These are phyloP conservation scores for Cyclina sinensis DNA, from an alignment of 1,140 invertebrate species.

Conservation along the genomic window DNA sequence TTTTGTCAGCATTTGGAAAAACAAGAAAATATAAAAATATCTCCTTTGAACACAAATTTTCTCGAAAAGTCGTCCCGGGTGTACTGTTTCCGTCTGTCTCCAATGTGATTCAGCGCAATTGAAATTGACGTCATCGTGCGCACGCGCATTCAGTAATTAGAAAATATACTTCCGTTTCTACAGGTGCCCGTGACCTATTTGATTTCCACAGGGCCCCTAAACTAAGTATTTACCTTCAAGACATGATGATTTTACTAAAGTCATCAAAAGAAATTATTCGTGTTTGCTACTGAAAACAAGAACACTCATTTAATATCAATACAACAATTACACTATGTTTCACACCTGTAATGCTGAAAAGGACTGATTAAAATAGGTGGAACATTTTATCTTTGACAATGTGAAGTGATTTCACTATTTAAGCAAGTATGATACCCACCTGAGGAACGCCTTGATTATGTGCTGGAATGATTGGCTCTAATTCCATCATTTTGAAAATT, in stretches of 20 bases:
- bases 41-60: conserved; percentile 19
- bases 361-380: too few relatives aligned
- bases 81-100: conserved; percentile 31
- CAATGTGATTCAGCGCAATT: conserved; percentile 77
- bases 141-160: conserved; percentile 63
- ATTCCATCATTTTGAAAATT: conserved; percentile 80
- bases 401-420: too few relatives aligned
- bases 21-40: conserved; percentile 20
- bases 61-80: background rate
- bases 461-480: conserved; percentile 71
- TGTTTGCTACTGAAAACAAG: too few relatives aligned
- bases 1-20: conserved; percentile 36
- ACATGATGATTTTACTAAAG: too few relatives aligned
- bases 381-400: background rate
- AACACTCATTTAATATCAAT: too few relatives aligned
- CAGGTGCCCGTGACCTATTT: conserved; percentile 63
- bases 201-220: conserved; percentile 25
- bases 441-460: conserved; percentile 67
- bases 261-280: too few relatives aligned
- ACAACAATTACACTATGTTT: too few relatives aligned
- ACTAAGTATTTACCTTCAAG: background rate
- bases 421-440: conserved; percentile 70
- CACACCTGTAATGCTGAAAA: too few relatives aligned
- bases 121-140: conserved; percentile 78
- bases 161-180: conserved; percentile 54